These are phyloP conservation scores for Arnoldichthys spilopterus DNA, from an alignment of 2,797 vertebrate genomes.

Conservation along the genomic window DNA sequence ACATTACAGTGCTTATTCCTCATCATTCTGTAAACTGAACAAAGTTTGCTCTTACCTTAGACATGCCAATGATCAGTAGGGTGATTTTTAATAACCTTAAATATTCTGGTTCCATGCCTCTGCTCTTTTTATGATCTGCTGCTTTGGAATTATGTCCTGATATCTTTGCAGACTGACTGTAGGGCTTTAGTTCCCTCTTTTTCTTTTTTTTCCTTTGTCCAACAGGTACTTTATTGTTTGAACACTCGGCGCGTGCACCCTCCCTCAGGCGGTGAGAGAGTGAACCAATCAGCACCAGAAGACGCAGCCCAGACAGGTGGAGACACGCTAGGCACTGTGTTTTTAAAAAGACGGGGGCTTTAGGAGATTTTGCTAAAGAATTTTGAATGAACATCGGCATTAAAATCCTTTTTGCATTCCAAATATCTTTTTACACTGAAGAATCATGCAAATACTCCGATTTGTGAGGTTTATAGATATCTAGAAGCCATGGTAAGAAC, in stretches of 20 bases:
- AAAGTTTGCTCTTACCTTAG: slow-evolving; percentile 63
- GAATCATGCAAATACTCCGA: neutral
- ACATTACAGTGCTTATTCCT: neutral
- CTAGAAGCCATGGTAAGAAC: neutral
- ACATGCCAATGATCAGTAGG: slow-evolving; percentile 65
- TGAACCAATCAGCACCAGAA: slow-evolving; percentile 64
- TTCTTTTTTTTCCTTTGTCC: slow-evolving; percentile 22
- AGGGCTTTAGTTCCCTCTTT: slow-evolving; percentile 47
- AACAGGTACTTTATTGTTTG: slow-evolving; percentile 78
- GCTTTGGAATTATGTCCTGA: slow-evolving; percentile 66
- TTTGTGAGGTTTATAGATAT: neutral
- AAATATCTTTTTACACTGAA: neutral
- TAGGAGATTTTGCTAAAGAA: neutral
- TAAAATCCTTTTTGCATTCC: neutral
- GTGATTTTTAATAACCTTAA: slow-evolving; percentile 66
- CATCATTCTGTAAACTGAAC: slow-evolving; percentile 29
- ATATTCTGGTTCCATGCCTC: slow-evolving; percentile 60
- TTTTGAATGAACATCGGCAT: neutral
- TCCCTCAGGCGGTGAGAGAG: slow-evolving; percentile 67
- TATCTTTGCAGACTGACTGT: slow-evolving; percentile 64
- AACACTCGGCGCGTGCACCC: slow-evolving; percentile 71
- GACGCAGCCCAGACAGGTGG: slow-evolving; percentile 25
- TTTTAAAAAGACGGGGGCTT: neutral
- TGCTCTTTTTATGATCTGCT: slow-evolving; percentile 37
- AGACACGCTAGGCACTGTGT: neutral